Evolutionary conservation across 1,140 invertebrate species (phyloP).

Genomic region (Prorops nasuta): DNA sequence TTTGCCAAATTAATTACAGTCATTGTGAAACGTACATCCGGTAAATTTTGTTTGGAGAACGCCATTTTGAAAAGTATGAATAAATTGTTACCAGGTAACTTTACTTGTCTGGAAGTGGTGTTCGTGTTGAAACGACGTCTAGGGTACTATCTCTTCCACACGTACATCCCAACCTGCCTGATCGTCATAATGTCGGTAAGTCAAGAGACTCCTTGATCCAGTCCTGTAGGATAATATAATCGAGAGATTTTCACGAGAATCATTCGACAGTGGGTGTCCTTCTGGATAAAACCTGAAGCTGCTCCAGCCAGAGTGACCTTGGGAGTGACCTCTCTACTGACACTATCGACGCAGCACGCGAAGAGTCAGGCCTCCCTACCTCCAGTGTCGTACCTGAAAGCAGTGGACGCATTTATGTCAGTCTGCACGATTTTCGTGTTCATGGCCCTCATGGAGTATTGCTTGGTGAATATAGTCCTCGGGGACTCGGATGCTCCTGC

Average conservation of each 20-base stretch:
- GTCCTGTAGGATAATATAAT: background rate
- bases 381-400: slow-evolving; percentile 87
- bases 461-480: slow-evolving; percentile 85
- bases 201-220: slow-evolving; percentile 14
- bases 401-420: slow-evolving; percentile 89
- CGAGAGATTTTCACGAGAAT: no score
- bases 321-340: slow-evolving; percentile 85
- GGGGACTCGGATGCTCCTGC: slow-evolving; percentile 68
- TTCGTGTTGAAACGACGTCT: slow-evolving; percentile 81
- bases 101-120: slow-evolving; percentile 84
- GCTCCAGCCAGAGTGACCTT: slow-evolving; percentile 85
- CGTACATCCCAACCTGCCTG: slow-evolving; percentile 82
- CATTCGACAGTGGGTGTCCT: slow-evolving; percentile 79
- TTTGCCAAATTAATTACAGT: no score
- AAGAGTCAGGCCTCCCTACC: slow-evolving; percentile 86
- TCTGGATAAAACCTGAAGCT: slow-evolving; percentile 90
- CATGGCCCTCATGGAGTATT: slow-evolving; percentile 92
- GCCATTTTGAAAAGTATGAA: no score
- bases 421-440: slow-evolving; percentile 90
- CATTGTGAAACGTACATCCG: no score
- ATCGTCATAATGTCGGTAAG: slow-evolving; percentile 87
- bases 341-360: slow-evolving; percentile 87
- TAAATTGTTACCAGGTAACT: slow-evolving; percentile 79
- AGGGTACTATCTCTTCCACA: slow-evolving; percentile 86
- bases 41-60: no score